phyloP scores from a whole-genome alignment of 2,797 vertebrate species.

The Phrynocephalus vlangalii region DNA sequence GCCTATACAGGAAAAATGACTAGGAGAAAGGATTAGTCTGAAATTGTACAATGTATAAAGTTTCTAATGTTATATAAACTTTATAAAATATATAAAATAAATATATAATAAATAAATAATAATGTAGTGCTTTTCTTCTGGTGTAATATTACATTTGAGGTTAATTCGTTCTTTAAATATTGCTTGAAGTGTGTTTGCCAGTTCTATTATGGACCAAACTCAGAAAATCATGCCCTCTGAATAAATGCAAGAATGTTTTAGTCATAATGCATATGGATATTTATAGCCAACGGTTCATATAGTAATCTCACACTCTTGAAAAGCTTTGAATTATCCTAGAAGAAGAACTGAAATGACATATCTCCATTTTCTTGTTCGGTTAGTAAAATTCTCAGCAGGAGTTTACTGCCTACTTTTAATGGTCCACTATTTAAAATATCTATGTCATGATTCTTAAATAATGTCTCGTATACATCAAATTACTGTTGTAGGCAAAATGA shows the following conservation, averaged over 20 bases:
- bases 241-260: slow-evolving; percentile 19
- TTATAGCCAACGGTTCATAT: background rate
- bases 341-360: background rate
- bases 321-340: background rate
- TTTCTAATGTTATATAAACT: background rate
- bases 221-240: slow-evolving; percentile 42
- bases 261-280: slow-evolving; percentile 19
- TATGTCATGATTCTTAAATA: background rate
- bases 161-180: slow-evolving; percentile 44
- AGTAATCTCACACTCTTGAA: background rate
- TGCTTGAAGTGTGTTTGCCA: slow-evolving; percentile 27
- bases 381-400: slow-evolving; percentile 15
- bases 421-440: background rate
- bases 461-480: slow-evolving; percentile 4
- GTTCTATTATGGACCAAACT: slow-evolving; percentile 21
- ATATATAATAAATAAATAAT: no score
- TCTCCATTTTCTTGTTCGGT: background rate
- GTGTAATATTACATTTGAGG: slow-evolving; percentile 43
- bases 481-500: background rate
- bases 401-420: slow-evolving; percentile 6
- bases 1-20: slow-evolving; percentile 1
- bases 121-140: slow-evolving; percentile 4
- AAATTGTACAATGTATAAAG: slow-evolving; percentile 2
- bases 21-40: background rate
- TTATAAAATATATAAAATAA: background rate